A percentile compares a stretch with the other conserved stretches of the same genome.
Conservation (phyloP, 2,888 invertebrate genomes). For the Luperina nickerlii region DNA sequence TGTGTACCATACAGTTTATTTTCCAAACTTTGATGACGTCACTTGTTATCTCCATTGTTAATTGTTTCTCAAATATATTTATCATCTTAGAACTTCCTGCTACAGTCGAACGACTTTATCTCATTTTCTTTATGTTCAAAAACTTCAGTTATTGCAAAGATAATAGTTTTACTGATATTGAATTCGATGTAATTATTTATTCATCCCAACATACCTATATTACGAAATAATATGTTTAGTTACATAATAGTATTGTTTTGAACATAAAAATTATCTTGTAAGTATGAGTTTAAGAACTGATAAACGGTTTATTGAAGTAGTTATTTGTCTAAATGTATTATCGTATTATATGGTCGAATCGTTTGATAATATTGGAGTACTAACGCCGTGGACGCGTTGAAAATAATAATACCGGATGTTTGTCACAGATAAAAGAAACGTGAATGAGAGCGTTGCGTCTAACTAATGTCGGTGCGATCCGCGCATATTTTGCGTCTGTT, state of each 20-base stretch:
- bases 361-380: slow-evolving; percentile 77
- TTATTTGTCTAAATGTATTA: slow-evolving; percentile 81
- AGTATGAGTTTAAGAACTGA: slow-evolving; percentile 77
- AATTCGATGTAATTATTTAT: slow-evolving; percentile 37
- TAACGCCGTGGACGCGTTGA: slow-evolving; percentile 75
- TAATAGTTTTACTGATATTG: slow-evolving; percentile 47
- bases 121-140: slow-evolving; percentile 55
- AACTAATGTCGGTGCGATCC: slow-evolving; percentile 65
- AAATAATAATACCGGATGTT: slow-evolving; percentile 87
- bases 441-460: slow-evolving; percentile 78
- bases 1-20: slow-evolving; percentile 24
- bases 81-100: slow-evolving; percentile 74
- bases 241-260: slow-evolving; percentile 80
- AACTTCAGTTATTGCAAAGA: slow-evolving; percentile 64
- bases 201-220: slow-evolving; percentile 61
- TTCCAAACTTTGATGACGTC: slow-evolving; percentile 59
- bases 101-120: slow-evolving; percentile 68
- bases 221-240: slow-evolving; percentile 76
- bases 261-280: slow-evolving; percentile 78
- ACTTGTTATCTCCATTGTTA: slow-evolving; percentile 66
- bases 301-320: slow-evolving; percentile 78
- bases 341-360: slow-evolving; percentile 77
- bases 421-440: slow-evolving; percentile 84
- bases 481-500: slow-evolving; percentile 69
- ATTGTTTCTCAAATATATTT: slow-evolving; percentile 73